phyloP scores from a whole-genome alignment of 1,140 invertebrate species.

The Zophobas morio region DNA sequence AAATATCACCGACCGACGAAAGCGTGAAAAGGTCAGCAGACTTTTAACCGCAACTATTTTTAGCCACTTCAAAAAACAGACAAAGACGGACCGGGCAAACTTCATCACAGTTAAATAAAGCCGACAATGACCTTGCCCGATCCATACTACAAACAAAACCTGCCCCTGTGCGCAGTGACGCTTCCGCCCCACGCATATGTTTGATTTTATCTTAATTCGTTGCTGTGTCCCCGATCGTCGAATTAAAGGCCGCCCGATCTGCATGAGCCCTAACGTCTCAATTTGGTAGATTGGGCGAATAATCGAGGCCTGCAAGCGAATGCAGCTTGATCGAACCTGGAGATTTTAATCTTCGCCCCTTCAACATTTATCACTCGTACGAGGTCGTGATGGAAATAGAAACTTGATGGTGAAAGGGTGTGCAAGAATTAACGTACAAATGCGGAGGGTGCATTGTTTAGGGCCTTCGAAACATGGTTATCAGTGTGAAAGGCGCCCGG shows the following conservation, averaged over 20 bases:
- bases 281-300: neutral
- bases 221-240: constrained; percentile 10
- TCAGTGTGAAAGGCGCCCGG: constrained; percentile 4
- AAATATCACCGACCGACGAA: too few relatives aligned
- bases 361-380: neutral
- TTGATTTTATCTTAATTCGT: constrained; percentile 38
- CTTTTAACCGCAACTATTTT: too few relatives aligned
- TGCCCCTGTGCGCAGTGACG: constrained; percentile 15
- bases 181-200: constrained; percentile 25
- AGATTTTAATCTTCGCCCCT: neutral
- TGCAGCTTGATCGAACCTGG: neutral
- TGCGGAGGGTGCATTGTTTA: constrained; percentile 26
- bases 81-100: too few relatives aligned
- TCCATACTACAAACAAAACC: neutral
- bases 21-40: too few relatives aligned
- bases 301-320: neutral
- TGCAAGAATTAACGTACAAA: constrained; percentile 32
- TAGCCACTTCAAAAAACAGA: too few relatives aligned
- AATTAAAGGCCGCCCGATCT: neutral
- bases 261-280: constrained; percentile 13
- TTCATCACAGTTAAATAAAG: too few relatives aligned
- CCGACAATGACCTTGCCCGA: too few relatives aligned
- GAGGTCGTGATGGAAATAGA: neutral
- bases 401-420: constrained; percentile 4
- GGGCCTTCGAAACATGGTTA: constrained; percentile 32